Conservation (phyloP, 1,140 invertebrate species). For the Pseudomyrmex concolor region DNA sequence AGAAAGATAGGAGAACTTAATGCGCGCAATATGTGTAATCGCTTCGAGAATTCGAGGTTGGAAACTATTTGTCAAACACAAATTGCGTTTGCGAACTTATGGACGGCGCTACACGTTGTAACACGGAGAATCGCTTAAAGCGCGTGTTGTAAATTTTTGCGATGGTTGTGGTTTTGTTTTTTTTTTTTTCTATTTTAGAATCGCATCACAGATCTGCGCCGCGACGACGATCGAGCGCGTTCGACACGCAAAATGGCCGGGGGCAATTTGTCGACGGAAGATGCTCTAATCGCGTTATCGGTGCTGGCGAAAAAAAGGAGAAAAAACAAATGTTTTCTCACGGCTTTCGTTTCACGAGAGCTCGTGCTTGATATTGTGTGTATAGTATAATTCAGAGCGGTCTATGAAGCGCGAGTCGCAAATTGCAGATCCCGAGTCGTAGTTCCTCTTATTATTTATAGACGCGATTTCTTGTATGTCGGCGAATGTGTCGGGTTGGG, state of each 20-base stretch:
- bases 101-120: background rate
- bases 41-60: background rate
- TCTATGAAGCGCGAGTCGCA: constrained; percentile 30
- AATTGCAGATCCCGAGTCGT: constrained; percentile 15
- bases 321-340: background rate
- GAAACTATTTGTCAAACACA: background rate
- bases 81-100: background rate
- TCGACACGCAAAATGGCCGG: constrained; percentile 8
- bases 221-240: background rate
- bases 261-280: background rate
- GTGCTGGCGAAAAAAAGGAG: too few relatives aligned
- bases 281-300: background rate
- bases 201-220: background rate
- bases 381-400: constrained; percentile 22
- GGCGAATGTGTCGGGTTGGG: background rate
- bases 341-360: background rate
- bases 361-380: background rate
- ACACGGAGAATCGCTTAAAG: too few relatives aligned
- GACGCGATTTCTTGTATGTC: constrained; percentile 31
- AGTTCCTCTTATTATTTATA: constrained; percentile 45
- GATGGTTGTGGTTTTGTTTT: too few relatives aligned
- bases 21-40: background rate
- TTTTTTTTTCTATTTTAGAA: too few relatives aligned
- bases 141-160: too few relatives aligned
- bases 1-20: background rate